Evolutionary conservation across 2,888 invertebrate genomes (phyloP), one percentile per base, ranked within the genome.

Genomic region (Harpalus rufipes): DNA sequence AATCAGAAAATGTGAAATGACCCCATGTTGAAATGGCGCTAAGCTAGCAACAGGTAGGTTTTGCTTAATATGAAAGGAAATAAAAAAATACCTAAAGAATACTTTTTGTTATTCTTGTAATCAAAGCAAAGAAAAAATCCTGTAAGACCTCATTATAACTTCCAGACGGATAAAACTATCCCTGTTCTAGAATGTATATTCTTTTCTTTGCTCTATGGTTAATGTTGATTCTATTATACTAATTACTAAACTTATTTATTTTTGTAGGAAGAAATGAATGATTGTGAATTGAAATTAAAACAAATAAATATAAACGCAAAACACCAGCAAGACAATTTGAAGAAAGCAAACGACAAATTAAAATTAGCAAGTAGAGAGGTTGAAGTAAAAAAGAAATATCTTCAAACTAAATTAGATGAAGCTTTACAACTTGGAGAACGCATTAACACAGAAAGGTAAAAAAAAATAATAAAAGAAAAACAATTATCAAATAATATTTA

Each of bases 401-500:
- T 93, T 18, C 87, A 89, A 39, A 90, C 91, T 14, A 90, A 92
- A 21, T n/a, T n/a, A 25, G 89, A 88, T 32, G 90, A 92, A 78
- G 94, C 94, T 0, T 88, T 89, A 65, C 88, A 87, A 56, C 88
- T 92, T 12, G 93, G 94, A 41, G 89, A 91, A 0, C 90, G 93
- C 86, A 90, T 93, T 5, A 88, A 91, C 0, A 91, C 92, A 7
- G 90, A 92, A 0, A 92, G 93, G 93, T 93, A 88, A 85, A n/a
- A 44, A 44, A 18, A 10, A 44, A 68, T 14, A 86, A 81, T 80
- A 8, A 76, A 76, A 25, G 3, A 21, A 8, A 56, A 78, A 32
- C 21, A 18, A 79, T 0, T n/a, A 59, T 18, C 7, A 16, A 39
- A 65, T 16, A 10, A 8, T 74, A 18, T 74, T 58, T 56, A 44